Evolutionary conservation across 1,140 invertebrate genomes (phyloP).

Genomic region (Pseudomyrmex gracilis): DNA sequence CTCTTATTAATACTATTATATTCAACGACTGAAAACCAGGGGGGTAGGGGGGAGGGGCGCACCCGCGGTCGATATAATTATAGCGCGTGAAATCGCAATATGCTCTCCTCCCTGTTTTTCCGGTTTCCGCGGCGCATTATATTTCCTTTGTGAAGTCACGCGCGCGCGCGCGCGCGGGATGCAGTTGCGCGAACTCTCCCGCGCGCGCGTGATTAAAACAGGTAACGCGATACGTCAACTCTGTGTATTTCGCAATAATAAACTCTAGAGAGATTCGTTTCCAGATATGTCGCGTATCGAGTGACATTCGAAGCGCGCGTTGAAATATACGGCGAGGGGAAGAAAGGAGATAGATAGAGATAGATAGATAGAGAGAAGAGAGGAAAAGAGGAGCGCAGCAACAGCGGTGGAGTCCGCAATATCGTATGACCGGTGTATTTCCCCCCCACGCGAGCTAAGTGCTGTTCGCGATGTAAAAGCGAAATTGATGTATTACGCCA

Average conservation of each 20-base stretch:
- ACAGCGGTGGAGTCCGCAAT: too few species aligned
- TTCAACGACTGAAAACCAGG: background rate
- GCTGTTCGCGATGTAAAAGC: slow-evolving; percentile 55
- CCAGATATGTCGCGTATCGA: slow-evolving; percentile 44
- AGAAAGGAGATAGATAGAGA: too few species aligned
- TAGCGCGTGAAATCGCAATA: background rate
- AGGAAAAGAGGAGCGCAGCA: too few species aligned
- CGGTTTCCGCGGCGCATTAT: background rate
- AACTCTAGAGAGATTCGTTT: slow-evolving; percentile 56
- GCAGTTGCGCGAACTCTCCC: too few species aligned
- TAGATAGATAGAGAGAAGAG: too few species aligned
- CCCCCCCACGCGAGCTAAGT: slow-evolving; percentile 37
- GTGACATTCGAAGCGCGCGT: slow-evolving; percentile 28
- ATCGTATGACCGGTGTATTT: slow-evolving; percentile 33
- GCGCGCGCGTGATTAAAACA: slow-evolving; percentile 42
- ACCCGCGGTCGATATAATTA: background rate
- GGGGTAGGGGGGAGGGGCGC: too few species aligned
- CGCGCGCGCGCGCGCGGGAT: too few species aligned
- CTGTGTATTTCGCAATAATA: slow-evolving; percentile 47
- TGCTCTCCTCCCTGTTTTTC: background rate
- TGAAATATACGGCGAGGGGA: too few species aligned
- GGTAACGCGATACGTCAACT: slow-evolving; percentile 32
- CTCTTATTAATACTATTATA: background rate
- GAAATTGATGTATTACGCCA: slow-evolving; percentile 54
- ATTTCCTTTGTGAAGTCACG: background rate